A percentile compares a stretch with the other conserved stretches of the same genome.
Evolutionary conservation across 1,140 invertebrate species (phyloP).

Genomic region (Drosophila bifasciata): DNA sequence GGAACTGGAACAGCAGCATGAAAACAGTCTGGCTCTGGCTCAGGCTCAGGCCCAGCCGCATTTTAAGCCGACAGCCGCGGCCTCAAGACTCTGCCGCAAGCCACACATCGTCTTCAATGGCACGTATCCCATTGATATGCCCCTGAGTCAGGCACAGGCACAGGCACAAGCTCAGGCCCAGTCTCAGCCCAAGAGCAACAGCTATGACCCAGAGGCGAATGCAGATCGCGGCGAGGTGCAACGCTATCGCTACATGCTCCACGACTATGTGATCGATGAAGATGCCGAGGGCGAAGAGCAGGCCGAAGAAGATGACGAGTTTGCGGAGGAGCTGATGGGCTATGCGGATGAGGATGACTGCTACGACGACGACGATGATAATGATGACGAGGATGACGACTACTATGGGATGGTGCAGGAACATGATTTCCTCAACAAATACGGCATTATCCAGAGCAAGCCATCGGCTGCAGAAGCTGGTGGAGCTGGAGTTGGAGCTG

Average conservation of each 20-base stretch:
- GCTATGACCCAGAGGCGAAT: slow-evolving; percentile 79
- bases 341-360: slow-evolving; percentile 43
- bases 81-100: slow-evolving; percentile 20
- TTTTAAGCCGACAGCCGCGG: not conserved
- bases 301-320: slow-evolving; percentile 57
- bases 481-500: not conserved
- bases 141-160: slow-evolving; percentile 65
- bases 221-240: slow-evolving; percentile 62
- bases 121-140: slow-evolving; percentile 91
- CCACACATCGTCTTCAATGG: slow-evolving; percentile 88
- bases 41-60: slow-evolving; percentile 13
- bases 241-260: slow-evolving; percentile 71
- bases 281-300: slow-evolving; percentile 68
- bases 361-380: slow-evolving; percentile 45
- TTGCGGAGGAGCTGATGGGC: slow-evolving; percentile 47
- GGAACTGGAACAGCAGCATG: slow-evolving; percentile 8
- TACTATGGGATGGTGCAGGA: slow-evolving; percentile 45
- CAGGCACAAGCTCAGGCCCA: slow-evolving; percentile 16
- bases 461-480: not conserved
- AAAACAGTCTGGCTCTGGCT: slow-evolving; percentile 24
- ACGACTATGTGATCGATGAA: slow-evolving; percentile 68
- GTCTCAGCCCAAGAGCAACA: slow-evolving; percentile 52
- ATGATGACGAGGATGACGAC: slow-evolving; percentile 44
- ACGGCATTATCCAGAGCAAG: slow-evolving; percentile 48
- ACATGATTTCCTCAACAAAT: slow-evolving; percentile 48